Evolutionary conservation across 2,888 invertebrate species (phyloP), one percentile per base, ranked within the genome.

Genomic region (Dexiosoma caninum): DNA sequence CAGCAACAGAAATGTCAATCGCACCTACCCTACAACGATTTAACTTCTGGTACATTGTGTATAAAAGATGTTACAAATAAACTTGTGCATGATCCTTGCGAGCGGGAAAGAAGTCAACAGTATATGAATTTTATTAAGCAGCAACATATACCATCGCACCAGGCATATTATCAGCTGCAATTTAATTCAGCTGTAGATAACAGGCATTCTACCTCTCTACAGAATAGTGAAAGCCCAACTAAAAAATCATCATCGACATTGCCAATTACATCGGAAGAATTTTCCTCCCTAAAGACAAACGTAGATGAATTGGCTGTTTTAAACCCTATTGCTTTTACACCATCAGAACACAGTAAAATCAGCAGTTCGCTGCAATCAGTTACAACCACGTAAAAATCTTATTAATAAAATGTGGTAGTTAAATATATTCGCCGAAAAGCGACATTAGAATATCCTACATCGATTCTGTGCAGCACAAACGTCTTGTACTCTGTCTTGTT

Each of bases 81-180:
- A 70, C 53, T 69, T 10, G 40, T 23, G 12, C 57, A 51, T n/a
- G 64, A 67, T n/a, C 12, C 62, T 12, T 51, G 27, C 51, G 27
- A 74, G 12, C 62, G 59, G 1, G 64, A 51, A 5, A 44, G 67
- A 35, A n/a, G 14, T 12, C 69, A 76, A 8, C 57, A 76, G 37
- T 44, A 59, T 9, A 3, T 55, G n/a, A 77, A 60, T 9, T 78
- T 60, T 14, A 67, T 67, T 6, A 66, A 51, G 40, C 81, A 77
- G 35, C 55, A 78, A 16, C 70, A 27, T 16, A 27, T 64, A 27
- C 5, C 55, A 35, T 57, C 80, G 8, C 53, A 77, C 10, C 79
- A 75, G 40, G 81, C 83, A 62, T 83, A 83, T 74, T 82, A 83
- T 67, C 82, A 84, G 21, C 64, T 84, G 23, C 84, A 84, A 46